Evolutionary conservation across 2,888 invertebrate genomes (phyloP).

Genomic region (Dasysyrphus tricinctus): DNA sequence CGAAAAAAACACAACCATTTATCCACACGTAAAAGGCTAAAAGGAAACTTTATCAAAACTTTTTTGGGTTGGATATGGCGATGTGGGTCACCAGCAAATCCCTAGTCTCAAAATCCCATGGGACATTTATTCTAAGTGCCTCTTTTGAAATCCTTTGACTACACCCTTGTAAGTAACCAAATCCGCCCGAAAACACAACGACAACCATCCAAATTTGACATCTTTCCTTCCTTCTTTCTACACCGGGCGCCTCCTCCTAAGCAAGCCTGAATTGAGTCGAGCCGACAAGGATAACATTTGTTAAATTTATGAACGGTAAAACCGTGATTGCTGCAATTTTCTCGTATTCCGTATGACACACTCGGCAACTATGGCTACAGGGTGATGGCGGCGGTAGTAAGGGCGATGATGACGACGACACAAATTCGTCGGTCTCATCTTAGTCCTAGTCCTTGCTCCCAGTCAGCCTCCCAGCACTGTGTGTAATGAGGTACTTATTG

Average conservation of each 20-base stretch:
- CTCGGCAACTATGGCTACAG: constrained; percentile 7
- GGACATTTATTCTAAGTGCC: constrained; percentile 75
- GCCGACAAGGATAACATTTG: constrained; percentile 66
- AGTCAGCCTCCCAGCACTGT: constrained; percentile 27
- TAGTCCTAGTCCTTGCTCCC: constrained; percentile 30
- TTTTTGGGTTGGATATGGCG: constrained; percentile 43
- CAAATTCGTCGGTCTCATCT: constrained; percentile 26
- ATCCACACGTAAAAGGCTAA: constrained; percentile 56
- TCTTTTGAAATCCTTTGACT: constrained; percentile 72
- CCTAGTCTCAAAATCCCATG: constrained; percentile 57
- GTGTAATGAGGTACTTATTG: constrained; percentile 75
- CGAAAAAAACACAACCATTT: constrained; percentile 31
- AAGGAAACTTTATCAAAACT: constrained; percentile 63
- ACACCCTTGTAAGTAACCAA: constrained; percentile 73
- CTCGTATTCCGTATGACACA: constrained; percentile 65
- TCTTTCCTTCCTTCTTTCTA: not conserved
- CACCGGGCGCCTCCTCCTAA: not conserved
- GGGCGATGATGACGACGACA: constrained; percentile 6
- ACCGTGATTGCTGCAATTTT: constrained; percentile 75
- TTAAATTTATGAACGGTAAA: constrained; percentile 74
- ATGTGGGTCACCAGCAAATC: constrained; percentile 63
- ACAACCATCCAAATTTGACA: constrained; percentile 21
- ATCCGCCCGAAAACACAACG: constrained; percentile 60
- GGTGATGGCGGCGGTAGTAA: constrained; percentile 19
- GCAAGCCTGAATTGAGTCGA: not conserved